A percentile compares a stretch with the other conserved stretches of the same genome.
phyloP scores from a whole-genome alignment of 2,888 invertebrate species.

The Atrina japonica region DNA sequence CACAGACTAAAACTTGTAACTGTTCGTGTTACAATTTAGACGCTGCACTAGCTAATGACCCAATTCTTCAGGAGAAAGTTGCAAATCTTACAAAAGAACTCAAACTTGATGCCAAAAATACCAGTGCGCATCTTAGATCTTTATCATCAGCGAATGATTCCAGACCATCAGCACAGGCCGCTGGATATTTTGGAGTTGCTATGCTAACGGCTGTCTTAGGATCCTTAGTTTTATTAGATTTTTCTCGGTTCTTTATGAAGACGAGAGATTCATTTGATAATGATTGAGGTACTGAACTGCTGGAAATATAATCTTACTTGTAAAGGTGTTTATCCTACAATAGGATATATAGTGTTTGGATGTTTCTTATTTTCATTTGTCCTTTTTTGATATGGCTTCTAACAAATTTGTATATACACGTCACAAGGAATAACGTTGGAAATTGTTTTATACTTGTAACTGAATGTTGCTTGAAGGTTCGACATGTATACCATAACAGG shows the following conservation, averaged over 20 bases:
- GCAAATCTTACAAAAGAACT: conserved; percentile 31
- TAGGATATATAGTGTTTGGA: too few relatives aligned
- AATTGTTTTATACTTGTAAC: too few relatives aligned
- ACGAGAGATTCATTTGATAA: too few relatives aligned
- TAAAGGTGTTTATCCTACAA: too few relatives aligned
- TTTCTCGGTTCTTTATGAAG: conserved; percentile 11
- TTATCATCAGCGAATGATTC: conserved; percentile 24
- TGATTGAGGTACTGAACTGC: too few relatives aligned
- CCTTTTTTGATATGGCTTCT: too few relatives aligned
- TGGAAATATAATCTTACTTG: too few relatives aligned
- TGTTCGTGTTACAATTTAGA: conserved; percentile 25
- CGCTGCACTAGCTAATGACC: conserved; percentile 13
- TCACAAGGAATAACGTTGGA: too few relatives aligned
- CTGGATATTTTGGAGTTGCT: conserved; percentile 23
- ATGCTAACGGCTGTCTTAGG: conserved; percentile 27
- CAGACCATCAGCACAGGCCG: conserved; percentile 32
- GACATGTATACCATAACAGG: too few relatives aligned
- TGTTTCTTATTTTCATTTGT: too few relatives aligned
- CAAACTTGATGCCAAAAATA: conserved; percentile 22
- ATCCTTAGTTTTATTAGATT: conserved; percentile 24
- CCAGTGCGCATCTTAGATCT: conserved; percentile 27
- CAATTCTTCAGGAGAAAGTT: conserved; percentile 29
- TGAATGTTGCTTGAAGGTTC: too few relatives aligned
- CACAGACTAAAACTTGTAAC: conserved; percentile 19
- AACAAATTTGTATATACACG: too few relatives aligned